phyloP scores from a whole-genome alignment of 2,113 vertebrate genomes.

The Neolamprologus brichardi region DNA sequence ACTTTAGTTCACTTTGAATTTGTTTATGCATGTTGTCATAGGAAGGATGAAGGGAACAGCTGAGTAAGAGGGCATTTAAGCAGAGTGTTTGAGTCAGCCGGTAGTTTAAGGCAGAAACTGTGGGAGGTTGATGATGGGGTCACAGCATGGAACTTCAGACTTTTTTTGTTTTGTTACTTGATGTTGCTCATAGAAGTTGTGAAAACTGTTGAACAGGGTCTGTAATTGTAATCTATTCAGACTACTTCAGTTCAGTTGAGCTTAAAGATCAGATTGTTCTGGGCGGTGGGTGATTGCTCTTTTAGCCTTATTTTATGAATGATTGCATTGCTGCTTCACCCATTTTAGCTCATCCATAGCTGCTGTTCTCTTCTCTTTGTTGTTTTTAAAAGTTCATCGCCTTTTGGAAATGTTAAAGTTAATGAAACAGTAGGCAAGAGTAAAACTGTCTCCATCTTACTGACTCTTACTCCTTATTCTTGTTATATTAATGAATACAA shows the following conservation, averaged over 20 bases:
- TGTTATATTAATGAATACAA: background rate
- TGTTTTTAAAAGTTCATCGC: rapidly evolving
- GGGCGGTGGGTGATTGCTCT: background rate
- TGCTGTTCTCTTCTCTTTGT: background rate
- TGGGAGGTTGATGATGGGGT: background rate
- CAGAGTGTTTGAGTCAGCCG: slow-evolving; percentile 4
- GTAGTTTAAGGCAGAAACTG: background rate
- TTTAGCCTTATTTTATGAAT: background rate
- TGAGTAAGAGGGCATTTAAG: background rate
- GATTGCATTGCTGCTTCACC: background rate
- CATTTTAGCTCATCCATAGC: background rate
- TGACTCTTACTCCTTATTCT: background rate
- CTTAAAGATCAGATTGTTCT: background rate
- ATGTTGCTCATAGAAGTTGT: background rate
- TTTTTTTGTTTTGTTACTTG: background rate
- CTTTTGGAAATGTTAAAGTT: rapidly evolving
- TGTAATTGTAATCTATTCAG: background rate
- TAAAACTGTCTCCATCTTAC: background rate
- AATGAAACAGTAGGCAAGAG: background rate
- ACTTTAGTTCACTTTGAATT: slow-evolving; percentile 51
- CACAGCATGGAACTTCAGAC: background rate
- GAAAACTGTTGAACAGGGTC: background rate
- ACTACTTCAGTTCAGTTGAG: background rate
- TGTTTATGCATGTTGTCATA: slow-evolving; percentile 56
- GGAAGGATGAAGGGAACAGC: slow-evolving; percentile 3